Base-by-base conservation (phyloP, 2,113 vertebrate species). In the Ceyx cyanopectus region DNA sequence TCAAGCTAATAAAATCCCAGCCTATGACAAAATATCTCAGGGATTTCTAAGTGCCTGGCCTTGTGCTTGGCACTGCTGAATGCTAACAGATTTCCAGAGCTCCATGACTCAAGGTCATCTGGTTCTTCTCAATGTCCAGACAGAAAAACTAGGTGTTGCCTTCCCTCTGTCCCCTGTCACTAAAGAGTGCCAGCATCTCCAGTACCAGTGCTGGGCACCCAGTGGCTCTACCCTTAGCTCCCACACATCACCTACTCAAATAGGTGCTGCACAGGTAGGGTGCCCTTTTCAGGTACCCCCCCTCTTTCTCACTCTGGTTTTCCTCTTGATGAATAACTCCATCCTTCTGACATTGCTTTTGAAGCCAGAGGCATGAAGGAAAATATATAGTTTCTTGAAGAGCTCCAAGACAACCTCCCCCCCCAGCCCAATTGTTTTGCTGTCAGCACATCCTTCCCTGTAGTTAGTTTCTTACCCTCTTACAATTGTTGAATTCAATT, bases 401-500 rank as follows among this genome's bases (percentile, higher is more conserved):
- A 40, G 54, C 46, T 91, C 75, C 50, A 60, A 87, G 67, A 92
- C 66, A 76, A 54, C 21, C 14, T 84, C 29, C 63, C 48, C 27
- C 27, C n/a, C 29, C 21, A 13, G 17, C 56, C n/a, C 89, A 94
- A 91, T 85, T 94, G 87, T 95, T 96, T 85, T 80, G 30, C 51
- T 95, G 93, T 95, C 85, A 94, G 51, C 92, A 63, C 13, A 43
- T 76, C 72, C 29, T 54, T 89, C 46, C n/a, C 72, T 40, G 23
- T 80, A 17, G 7, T 76, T 81, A 57, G 48, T 82, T 82, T 93
- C 46, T 92, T 89, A 66, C 66, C 37, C 45, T 87, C 56, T 76
- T 89, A 66, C 74, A 94, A 80, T 89, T 74, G 92, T 50, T 92
- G 79, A 87, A 96, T 87, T 94, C 58, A 85, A 69, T 92, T 94